Conservation (phyloP, 64 coral and sea anemone genomes). For the Porites lutea region DNA sequence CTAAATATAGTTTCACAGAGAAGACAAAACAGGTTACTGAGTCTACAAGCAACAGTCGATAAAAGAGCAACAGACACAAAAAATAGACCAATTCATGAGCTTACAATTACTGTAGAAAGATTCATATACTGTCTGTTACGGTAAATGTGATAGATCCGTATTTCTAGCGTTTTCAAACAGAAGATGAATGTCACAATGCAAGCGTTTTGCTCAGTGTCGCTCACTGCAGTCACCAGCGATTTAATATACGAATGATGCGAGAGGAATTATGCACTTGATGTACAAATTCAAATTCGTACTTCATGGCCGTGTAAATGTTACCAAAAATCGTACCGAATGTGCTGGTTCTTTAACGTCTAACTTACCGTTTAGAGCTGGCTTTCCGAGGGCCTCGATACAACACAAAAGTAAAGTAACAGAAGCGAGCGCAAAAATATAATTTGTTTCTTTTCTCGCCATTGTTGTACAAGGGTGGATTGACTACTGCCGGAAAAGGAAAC, state of each 20-base stretch:
- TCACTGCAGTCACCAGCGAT: no score
- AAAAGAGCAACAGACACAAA: no score
- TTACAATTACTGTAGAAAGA: no score
- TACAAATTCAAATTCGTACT: neutral
- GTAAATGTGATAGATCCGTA: neutral
- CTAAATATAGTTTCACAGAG: no score
- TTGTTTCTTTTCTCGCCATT: neutral
- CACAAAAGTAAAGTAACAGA: neutral
- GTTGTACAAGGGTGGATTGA: neutral
- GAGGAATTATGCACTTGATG: neutral
- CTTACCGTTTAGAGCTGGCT: conserved; percentile 47
- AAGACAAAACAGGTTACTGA: no score
- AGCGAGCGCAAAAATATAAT: neutral
- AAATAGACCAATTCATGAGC: no score
- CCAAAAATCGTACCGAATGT: no score
- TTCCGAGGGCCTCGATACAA: neutral
- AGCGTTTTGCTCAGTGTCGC: neutral
- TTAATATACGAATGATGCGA: neutral
- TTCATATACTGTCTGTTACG: no score
- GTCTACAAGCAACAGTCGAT: no score
- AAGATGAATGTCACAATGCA: neutral
- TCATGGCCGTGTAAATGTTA: neutral
- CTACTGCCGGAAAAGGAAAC: neutral
- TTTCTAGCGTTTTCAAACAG: neutral
- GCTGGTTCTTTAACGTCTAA: no score